These are phyloP conservation scores for Philaethria dido DNA, from an alignment of 2,888 invertebrate genomes.

Conservation along the genomic window DNA sequence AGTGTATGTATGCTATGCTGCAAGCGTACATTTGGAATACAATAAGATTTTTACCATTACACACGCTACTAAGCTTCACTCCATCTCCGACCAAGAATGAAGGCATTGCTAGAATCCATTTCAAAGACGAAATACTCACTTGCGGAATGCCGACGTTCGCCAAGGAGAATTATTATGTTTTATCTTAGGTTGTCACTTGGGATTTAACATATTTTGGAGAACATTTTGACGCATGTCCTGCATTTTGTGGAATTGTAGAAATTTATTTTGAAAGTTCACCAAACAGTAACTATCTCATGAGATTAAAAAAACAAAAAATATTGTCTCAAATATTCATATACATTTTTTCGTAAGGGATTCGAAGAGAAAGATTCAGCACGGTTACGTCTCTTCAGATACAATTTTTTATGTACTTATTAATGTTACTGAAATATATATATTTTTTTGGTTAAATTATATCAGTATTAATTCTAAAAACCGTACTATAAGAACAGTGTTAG, in stretches of 20 bases:
- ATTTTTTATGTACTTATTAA: too few relatives aligned
- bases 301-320: too few relatives aligned
- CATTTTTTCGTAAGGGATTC: too few relatives aligned
- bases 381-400: too few relatives aligned
- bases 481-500: too few relatives aligned
- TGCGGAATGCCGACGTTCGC: conserved; percentile 19
- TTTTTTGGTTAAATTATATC: too few relatives aligned
- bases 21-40: not conserved
- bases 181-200: not conserved
- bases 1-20: not conserved
- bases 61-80: conserved; percentile 8
- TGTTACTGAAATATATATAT: too few relatives aligned
- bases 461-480: too few relatives aligned
- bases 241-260: not conserved
- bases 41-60: conserved; percentile 17
- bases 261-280: too few relatives aligned
- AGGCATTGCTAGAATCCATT: conserved; percentile 27
- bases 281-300: too few relatives aligned
- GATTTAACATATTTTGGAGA: not conserved
- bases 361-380: too few relatives aligned
- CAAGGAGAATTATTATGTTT: not conserved
- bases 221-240: not conserved
- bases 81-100: conserved; percentile 14
- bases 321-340: too few relatives aligned
- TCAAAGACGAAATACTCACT: conserved; percentile 21